These are phyloP conservation scores for Drosophila guanche DNA, from an alignment of 1,140 invertebrate species.

Conservation along the genomic window DNA sequence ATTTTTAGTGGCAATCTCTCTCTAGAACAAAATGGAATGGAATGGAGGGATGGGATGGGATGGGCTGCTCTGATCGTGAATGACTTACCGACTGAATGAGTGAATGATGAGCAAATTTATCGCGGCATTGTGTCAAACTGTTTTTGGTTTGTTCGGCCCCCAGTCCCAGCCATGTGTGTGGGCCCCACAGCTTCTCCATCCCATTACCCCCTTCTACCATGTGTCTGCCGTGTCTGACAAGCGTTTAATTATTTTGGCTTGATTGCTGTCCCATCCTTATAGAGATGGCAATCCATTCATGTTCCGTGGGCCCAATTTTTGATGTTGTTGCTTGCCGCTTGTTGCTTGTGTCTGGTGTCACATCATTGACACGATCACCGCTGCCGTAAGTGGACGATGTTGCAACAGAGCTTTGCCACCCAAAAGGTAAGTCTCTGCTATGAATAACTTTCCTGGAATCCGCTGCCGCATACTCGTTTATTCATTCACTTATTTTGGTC, in stretches of 20 bases:
- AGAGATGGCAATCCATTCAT: conserved; percentile 64
- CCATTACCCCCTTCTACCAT: conserved; percentile 2
- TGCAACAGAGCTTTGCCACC: conserved; percentile 19
- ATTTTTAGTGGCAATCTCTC: conserved; percentile 48
- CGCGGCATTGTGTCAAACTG: conserved; percentile 78
- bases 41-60: not conserved
- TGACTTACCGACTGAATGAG: conserved; percentile 77
- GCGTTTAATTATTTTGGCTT: conserved; percentile 81
- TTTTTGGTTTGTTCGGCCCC: conserved; percentile 29
- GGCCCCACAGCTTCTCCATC: conserved; percentile 21
- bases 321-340: not conserved
- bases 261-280: conserved; percentile 52
- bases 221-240: conserved; percentile 70
- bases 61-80: conserved; percentile 59
- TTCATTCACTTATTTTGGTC: conserved; percentile 1
- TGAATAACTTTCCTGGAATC: conserved; percentile 3
- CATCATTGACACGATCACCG: conserved; percentile 65
- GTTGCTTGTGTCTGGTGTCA: conserved; percentile 48
- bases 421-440: not conserved
- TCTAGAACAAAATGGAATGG: not conserved
- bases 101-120: conserved; percentile 83
- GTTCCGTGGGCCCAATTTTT: conserved; percentile 40
- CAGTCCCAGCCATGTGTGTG: conserved; percentile 58
- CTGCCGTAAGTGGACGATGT: conserved; percentile 37
- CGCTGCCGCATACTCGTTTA: not conserved